These are phyloP conservation scores for Sylvilagus bachmani DNA, from an alignment of 2,113 vertebrate species.

Conservation along the genomic window DNA sequence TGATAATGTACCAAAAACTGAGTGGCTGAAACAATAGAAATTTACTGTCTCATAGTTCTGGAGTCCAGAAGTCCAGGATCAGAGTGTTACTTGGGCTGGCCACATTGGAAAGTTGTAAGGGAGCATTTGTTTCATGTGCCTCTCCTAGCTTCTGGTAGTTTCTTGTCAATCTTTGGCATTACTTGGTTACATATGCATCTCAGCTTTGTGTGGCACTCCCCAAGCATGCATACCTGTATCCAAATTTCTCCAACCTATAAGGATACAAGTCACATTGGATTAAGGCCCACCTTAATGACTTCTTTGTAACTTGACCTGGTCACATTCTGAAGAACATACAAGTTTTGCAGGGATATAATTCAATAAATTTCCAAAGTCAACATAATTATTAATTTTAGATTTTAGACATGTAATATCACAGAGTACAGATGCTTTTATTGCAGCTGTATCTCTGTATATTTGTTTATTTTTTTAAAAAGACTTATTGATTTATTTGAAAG, in stretches of 20 bases:
- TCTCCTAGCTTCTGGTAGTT: neutral
- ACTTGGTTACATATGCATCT: neutral
- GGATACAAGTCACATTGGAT: neutral
- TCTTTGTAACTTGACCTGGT: neutral
- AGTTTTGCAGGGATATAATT: neutral
- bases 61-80: neutral
- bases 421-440: neutral
- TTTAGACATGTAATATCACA: neutral
- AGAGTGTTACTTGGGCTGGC: neutral
- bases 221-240: accelerated
- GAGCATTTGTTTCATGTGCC: neutral
- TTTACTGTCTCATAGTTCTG: neutral
- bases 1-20: neutral
- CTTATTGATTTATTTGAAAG: no score
- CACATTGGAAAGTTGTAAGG: neutral
- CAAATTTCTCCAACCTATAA: neutral
- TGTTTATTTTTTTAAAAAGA: no score
- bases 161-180: neutral
- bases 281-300: neutral
- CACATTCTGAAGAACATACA: neutral
- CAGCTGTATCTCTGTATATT: neutral
- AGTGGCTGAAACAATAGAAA: neutral
- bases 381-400: neutral
- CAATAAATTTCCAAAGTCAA: constrained; percentile 3
- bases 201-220: neutral